A percentile compares a stretch with the other conserved stretches of the same genome.
phyloP scores from a whole-genome alignment of 2,113 vertebrate genomes.

The Genyomyrus donnyi region DNA sequence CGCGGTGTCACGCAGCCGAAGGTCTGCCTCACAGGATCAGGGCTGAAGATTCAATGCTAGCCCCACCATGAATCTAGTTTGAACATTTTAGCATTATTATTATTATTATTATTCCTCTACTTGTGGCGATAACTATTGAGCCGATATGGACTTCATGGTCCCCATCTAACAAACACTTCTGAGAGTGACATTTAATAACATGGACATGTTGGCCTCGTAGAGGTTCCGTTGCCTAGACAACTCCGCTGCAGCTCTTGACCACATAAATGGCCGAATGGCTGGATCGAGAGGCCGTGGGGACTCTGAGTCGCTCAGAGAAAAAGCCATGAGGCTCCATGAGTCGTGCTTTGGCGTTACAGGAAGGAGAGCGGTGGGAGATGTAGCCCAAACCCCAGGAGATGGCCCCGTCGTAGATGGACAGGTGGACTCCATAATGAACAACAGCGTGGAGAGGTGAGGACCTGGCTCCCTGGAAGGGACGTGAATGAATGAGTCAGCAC shows the following conservation, averaged over 20 bases:
- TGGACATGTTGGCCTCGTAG: background rate
- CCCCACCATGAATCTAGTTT: background rate
- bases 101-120: background rate
- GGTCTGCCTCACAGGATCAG: background rate
- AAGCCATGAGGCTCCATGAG: background rate
- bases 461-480: background rate
- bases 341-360: slow-evolving; percentile 41
- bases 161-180: background rate
- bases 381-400: slow-evolving; percentile 46
- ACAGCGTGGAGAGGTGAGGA: slow-evolving; percentile 59
- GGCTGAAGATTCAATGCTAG: background rate
- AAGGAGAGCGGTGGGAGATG: slow-evolving; percentile 54
- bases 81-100: background rate
- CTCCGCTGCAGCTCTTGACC: background rate
- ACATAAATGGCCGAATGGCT: background rate
- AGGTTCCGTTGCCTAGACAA: background rate
- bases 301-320: background rate
- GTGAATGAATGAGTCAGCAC: background rate
- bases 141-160: background rate
- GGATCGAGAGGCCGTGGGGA: background rate
- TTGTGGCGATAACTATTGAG: background rate
- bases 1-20: background rate
- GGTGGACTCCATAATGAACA: slow-evolving; percentile 51
- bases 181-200: background rate
- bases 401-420: slow-evolving; percentile 20